These are phyloP conservation scores for Vespertilio murinus DNA, from an alignment of 2,797 vertebrate species.

Conservation along the genomic window DNA sequence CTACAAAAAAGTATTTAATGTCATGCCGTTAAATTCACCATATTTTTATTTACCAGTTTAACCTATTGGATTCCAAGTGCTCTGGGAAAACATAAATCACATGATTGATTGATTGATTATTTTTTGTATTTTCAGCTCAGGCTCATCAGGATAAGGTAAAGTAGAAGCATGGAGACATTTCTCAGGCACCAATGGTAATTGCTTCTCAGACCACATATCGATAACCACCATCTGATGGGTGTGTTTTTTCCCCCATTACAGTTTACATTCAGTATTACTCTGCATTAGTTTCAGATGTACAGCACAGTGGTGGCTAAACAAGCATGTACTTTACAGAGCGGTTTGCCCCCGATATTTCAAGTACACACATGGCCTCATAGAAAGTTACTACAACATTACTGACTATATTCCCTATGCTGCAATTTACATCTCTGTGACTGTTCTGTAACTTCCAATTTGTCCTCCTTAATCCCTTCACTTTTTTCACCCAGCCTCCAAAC, in stretches of 20 bases:
- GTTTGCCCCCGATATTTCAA: background rate
- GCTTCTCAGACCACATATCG: background rate
- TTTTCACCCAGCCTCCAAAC: background rate
- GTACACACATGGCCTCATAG: background rate
- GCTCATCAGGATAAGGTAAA: background rate
- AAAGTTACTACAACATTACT: background rate
- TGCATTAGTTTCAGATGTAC: background rate
- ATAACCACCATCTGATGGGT: background rate
- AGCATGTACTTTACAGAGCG: background rate
- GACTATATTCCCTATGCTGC: background rate
- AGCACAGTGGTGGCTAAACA: background rate
- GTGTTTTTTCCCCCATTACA: background rate
- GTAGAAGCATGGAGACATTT: background rate
- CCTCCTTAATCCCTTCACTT: background rate
- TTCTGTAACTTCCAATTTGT: background rate
- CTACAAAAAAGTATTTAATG: background rate
- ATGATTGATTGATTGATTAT: background rate
- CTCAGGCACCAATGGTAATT: background rate
- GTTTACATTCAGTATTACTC: background rate
- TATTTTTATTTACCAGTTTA: constrained; percentile 8
- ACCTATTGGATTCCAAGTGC: background rate
- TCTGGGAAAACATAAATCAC: background rate
- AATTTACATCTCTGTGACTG: background rate
- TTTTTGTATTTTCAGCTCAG: background rate
- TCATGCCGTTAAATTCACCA: background rate